These are phyloP conservation scores for Ctenodactylus gundi DNA, from an alignment of 2,113 vertebrate genomes.

Conservation along the genomic window DNA sequence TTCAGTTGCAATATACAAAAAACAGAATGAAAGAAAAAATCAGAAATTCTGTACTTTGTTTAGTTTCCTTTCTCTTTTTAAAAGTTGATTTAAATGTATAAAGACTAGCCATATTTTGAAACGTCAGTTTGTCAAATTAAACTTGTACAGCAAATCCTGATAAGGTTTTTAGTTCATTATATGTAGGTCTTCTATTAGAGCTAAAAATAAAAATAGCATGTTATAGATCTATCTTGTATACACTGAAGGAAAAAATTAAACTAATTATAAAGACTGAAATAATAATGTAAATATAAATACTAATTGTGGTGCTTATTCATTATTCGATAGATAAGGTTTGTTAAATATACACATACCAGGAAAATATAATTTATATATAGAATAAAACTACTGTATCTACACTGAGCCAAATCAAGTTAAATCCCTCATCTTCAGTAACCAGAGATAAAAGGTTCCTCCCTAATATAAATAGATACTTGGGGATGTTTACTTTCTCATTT, in stretches of 20 bases:
- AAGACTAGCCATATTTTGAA: background rate
- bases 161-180: constrained; percentile 38
- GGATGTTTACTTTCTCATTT: constrained; percentile 84
- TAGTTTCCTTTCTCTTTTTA: background rate
- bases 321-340: background rate
- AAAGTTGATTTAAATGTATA: constrained; percentile 22
- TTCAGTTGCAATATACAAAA: background rate
- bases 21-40: constrained; percentile 16
- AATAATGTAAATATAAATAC: constrained; percentile 8
- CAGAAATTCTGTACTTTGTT: background rate
- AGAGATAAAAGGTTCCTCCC: constrained; percentile 70
- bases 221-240: background rate
- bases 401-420: constrained; percentile 21
- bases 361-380: background rate
- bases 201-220: background rate
- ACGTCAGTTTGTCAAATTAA: constrained; percentile 39
- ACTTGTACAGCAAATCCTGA: constrained; percentile 29
- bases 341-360: constrained; percentile 21
- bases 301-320: no score
- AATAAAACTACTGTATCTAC: background rate
- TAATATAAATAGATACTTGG: constrained; percentile 81
- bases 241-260: constrained; percentile 34
- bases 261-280: constrained; percentile 4
- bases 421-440: constrained; percentile 56
- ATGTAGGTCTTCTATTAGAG: background rate